Percentiles rank a stretch among this genome's conserved stretches.
Evolutionary conservation across 2,797 vertebrate species (phyloP).

Genomic region (Oreortyx pictus): DNA sequence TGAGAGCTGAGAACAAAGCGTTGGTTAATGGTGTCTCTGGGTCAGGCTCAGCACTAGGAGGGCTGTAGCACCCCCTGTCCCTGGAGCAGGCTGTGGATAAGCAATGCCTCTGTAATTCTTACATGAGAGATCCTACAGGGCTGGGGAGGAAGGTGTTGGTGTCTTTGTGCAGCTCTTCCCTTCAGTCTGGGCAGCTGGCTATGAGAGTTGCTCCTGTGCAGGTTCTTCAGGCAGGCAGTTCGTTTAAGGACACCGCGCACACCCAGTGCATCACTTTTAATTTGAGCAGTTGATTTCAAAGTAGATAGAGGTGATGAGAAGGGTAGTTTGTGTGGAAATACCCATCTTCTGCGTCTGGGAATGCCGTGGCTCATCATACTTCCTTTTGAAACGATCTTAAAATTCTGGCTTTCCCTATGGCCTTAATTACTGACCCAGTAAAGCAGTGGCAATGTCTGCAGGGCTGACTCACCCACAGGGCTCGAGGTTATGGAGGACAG

Average conservation of each 20-base stretch:
- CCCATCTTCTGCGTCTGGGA: accelerated
- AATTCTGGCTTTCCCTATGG: background rate
- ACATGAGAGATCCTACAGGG: background rate
- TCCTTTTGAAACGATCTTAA: background rate
- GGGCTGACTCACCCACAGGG: background rate
- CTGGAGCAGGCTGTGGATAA: background rate
- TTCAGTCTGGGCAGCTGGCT: accelerated
- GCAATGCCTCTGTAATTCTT: background rate
- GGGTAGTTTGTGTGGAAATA: background rate
- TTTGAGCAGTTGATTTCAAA: background rate
- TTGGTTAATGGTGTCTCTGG: constrained; percentile 9
- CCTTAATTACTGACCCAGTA: background rate
- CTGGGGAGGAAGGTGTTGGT: background rate
- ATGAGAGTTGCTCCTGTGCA: background rate
- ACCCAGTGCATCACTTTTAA: background rate
- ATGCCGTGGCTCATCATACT: background rate
- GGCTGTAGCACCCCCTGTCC: background rate
- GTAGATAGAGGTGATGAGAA: background rate
- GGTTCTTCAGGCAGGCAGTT: accelerated
- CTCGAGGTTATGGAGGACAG: background rate
- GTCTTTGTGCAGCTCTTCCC: background rate
- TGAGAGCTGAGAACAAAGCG: constrained; percentile 10
- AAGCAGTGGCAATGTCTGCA: background rate
- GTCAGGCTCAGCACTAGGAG: background rate
- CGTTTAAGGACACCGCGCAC: background rate